A percentile compares a stretch with the other conserved stretches of the same genome.
Evolutionary conservation across 2,797 vertebrate genomes (phyloP).

Genomic region (Mionectes olivaceus): DNA sequence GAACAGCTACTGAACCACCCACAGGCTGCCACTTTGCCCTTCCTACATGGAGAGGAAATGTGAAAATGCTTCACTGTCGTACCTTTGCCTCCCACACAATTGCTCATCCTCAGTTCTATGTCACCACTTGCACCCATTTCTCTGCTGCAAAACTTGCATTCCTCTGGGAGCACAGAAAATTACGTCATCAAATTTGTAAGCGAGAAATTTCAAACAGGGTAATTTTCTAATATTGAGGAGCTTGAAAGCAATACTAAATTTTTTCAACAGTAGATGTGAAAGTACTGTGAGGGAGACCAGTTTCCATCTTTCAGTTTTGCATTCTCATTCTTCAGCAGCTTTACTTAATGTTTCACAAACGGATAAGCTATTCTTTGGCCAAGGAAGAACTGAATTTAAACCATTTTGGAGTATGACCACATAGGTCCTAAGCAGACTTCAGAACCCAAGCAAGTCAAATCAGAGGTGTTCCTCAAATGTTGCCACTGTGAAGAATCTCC

Average conservation of each 20-base stretch:
- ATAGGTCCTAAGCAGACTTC: neutral
- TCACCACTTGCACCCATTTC: neutral
- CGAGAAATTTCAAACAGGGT: neutral
- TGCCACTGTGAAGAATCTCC: neutral
- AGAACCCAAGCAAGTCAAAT: neutral
- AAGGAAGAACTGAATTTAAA: neutral
- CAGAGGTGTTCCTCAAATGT: neutral
- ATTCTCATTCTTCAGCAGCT: neutral
- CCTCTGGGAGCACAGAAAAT: neutral
- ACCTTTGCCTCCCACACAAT: neutral
- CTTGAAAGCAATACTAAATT: neutral
- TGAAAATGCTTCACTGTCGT: neutral
- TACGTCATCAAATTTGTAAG: neutral
- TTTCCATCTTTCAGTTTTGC: neutral
- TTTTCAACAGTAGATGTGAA: neutral
- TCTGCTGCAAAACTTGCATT: neutral
- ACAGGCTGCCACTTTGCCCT: fast-evolving
- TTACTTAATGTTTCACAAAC: neutral
- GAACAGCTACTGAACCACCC: neutral
- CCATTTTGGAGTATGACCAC: neutral
- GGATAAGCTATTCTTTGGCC: neutral
- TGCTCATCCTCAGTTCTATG: neutral
- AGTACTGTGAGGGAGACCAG: neutral
- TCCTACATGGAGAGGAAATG: neutral
- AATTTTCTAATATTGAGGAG: neutral